Evolutionary conservation across 2,888 invertebrate species (phyloP).

Genomic region (Ceramica pisi): DNA sequence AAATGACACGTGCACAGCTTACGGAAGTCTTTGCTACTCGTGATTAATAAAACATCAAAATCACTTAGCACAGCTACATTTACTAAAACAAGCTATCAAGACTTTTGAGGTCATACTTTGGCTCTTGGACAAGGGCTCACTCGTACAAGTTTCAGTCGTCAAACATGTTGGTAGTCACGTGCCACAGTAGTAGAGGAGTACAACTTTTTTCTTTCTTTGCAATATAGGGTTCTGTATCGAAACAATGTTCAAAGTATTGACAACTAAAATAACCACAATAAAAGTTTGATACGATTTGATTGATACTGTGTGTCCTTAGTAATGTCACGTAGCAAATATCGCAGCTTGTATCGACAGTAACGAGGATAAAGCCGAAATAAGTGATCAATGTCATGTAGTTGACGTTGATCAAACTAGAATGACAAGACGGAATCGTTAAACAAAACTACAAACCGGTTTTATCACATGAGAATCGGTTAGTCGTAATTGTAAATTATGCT

Average conservation of each 20-base stretch:
- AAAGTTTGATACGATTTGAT: conserved; percentile 2
- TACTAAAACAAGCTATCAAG: neutral
- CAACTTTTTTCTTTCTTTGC: neutral
- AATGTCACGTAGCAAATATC: conserved; percentile 20
- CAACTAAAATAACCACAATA: conserved; percentile 6
- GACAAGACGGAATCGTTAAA: neutral
- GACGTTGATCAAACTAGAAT: neutral
- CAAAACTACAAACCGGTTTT: conserved; percentile 16
- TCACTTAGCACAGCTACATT: neutral
- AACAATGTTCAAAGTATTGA: neutral
- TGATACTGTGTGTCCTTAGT: conserved; percentile 11
- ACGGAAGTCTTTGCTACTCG: neutral
- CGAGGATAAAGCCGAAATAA: conserved; percentile 8
- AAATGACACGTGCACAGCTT: conserved; percentile 46
- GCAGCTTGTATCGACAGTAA: neutral
- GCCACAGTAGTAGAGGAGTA: too few species aligned
- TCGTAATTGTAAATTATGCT: conserved; percentile 33
- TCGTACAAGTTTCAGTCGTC: neutral
- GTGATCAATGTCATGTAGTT: neutral
- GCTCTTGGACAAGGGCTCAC: neutral
- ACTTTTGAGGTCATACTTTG: neutral
- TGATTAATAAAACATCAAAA: conserved; percentile 40
- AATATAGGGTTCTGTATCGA: too few species aligned
- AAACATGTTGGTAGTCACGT: neutral
- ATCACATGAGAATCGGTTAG: conserved; percentile 1